These are phyloP conservation scores for Callimorpha dominula DNA, from an alignment of 2,888 invertebrate species.

Conservation along the genomic window DNA sequence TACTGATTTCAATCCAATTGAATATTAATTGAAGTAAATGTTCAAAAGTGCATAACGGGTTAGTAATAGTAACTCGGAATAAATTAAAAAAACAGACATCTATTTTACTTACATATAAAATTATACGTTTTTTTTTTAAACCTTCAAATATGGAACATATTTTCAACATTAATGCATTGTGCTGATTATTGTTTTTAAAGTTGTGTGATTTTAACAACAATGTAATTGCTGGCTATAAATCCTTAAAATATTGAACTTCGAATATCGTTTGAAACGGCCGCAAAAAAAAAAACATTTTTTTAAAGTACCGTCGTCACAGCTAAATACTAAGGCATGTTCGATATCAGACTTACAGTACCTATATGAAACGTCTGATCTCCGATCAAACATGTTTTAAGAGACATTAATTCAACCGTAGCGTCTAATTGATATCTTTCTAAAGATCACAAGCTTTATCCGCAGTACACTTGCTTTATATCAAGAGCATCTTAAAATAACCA, in stretches of 20 bases:
- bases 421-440: constrained; percentile 17
- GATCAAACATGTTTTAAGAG: neutral
- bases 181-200: too few relatives aligned
- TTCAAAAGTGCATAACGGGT: constrained; percentile 13
- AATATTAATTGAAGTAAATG: constrained; percentile 15
- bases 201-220: neutral
- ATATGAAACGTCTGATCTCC: neutral
- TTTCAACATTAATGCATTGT: too few relatives aligned
- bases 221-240: neutral
- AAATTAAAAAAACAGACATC: neutral
- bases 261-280: neutral
- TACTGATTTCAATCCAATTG: constrained; percentile 8
- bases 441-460: constrained; percentile 8
- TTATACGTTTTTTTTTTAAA: neutral
- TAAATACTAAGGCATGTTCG: neutral
- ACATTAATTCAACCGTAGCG: neutral
- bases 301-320: neutral
- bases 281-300: neutral
- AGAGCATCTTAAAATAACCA: constrained; percentile 24
- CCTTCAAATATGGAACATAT: neutral
- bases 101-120: neutral
- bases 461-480: constrained; percentile 9
- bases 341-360: neutral
- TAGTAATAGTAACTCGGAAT: neutral
- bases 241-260: neutral